Percentiles rank a stretch among this genome's conserved stretches.
Conservation (phyloP, 2,797 vertebrate species). For the Novumbra hubbsi region DNA sequence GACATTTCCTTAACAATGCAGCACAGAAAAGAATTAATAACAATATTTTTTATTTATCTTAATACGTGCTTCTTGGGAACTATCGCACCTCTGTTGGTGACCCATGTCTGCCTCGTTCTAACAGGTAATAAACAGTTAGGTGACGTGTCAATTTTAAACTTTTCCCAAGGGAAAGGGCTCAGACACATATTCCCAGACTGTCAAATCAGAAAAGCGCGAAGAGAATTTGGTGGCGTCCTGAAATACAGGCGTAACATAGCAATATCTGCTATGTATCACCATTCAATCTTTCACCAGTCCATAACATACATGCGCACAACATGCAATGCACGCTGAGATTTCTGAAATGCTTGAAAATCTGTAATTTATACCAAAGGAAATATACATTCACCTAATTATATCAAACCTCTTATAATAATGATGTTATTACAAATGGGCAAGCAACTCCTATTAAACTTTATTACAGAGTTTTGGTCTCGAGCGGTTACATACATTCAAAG, state of each 20-base stretch:
- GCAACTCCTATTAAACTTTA: no score
- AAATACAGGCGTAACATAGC: not conserved
- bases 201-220: not conserved
- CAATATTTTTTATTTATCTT: not conserved
- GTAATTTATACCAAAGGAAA: not conserved
- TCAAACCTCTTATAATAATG: not conserved
- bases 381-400: not conserved
- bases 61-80: conserved; percentile 5
- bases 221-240: not conserved
- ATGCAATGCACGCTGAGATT: not conserved
- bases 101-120: not conserved
- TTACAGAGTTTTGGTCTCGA: no score
- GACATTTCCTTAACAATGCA: not conserved
- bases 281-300: not conserved
- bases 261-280: not conserved
- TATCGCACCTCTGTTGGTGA: not conserved
- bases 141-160: not conserved
- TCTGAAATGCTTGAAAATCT: not conserved
- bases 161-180: conserved; percentile 13
- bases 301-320: not conserved
- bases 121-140: conserved; percentile 7
- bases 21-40: not conserved
- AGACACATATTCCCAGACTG: conserved; percentile 5
- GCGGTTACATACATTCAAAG: no score
- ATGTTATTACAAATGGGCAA: not conserved